Evolutionary conservation across 2,888 invertebrate species (phyloP), one percentile per base, ranked within the genome.

Genomic region (Epirrhoe alternata): DNA sequence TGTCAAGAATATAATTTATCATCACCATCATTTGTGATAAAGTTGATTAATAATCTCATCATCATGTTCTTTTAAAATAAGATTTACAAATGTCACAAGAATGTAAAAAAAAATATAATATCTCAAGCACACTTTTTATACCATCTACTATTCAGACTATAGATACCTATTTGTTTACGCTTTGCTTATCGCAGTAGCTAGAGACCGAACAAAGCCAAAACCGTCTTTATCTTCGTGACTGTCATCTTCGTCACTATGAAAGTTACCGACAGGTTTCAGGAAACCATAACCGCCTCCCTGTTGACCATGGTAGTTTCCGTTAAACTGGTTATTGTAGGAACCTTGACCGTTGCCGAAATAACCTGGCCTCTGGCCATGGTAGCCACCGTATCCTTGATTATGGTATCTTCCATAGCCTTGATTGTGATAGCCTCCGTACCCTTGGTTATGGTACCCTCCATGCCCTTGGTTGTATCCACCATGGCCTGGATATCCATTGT

Each of bases 301-400:
- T 12, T 70, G 75, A 38, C 82, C 82, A 10, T 82, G 82, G 58
- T 89, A 90, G 74, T 91, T 92, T 0, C 92, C 93, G 67, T 92
- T 92, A 64, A 88, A 93, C 68, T 91, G 92, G 71, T 79, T 89
- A 71, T 91, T 91, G 72, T 80, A 80, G 0, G 79, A 79, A 14
- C 87, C 88, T 62, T 81, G 79, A 0, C 90, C 89, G 61, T 89
- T 88, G 1, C 83, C 81, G 55, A 77, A 83, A 68, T 83, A 81
- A 17, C 84, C 86, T 57, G 87, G 89, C 68, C 79, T 79, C 52
- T 72, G 82, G 83, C 47, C 47, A 6, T 24, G 31, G 77, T 84
- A 78, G 0, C 83, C 81, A 6, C 74, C 74, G 51, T 77, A 62
- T 1, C 76, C 82, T 14, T 76, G 78, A 80, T 64, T 76, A 8